Conservation (phyloP, 2,888 invertebrate species). For the Carcina quercana region DNA sequence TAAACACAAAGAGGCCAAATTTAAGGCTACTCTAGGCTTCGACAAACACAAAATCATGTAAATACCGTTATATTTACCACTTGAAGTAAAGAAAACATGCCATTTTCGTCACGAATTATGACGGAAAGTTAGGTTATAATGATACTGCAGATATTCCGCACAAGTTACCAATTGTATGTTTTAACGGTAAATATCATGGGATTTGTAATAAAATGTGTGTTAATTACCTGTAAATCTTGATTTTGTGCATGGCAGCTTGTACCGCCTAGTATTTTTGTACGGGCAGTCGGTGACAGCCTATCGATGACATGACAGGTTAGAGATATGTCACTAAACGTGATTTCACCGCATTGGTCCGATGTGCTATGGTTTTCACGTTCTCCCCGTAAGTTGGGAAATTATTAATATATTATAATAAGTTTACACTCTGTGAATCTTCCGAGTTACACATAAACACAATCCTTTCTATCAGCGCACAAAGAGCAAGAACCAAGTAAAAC, state of each 20-base stretch:
- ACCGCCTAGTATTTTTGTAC: constrained; percentile 62
- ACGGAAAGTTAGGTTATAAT: constrained; percentile 48
- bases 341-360: constrained; percentile 11
- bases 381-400: constrained; percentile 1
- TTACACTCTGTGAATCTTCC: too few species aligned
- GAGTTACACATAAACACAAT: too few species aligned
- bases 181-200: constrained; percentile 5
- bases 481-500: too few species aligned
- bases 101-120: neutral
- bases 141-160: constrained; percentile 36
- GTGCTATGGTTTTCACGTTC: constrained; percentile 1
- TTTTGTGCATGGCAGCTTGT: constrained; percentile 68
- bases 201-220: constrained; percentile 4
- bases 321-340: constrained; percentile 24
- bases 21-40: neutral
- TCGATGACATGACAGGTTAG: constrained; percentile 59
- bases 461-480: too few species aligned
- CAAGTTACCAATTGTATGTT: constrained; percentile 3
- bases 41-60: constrained; percentile 3
- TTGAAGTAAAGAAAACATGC: constrained; percentile 5
- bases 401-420: neutral
- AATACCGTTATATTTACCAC: constrained; percentile 3
- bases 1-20: too few species aligned
- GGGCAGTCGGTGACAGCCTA: constrained; percentile 61
- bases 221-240: constrained; percentile 62